A percentile compares a stretch with the other conserved stretches of the same genome.
These are phyloP conservation scores for Boulengeromyrus knoepffleri DNA, from an alignment of 2,113 vertebrate species.

Conservation along the genomic window DNA sequence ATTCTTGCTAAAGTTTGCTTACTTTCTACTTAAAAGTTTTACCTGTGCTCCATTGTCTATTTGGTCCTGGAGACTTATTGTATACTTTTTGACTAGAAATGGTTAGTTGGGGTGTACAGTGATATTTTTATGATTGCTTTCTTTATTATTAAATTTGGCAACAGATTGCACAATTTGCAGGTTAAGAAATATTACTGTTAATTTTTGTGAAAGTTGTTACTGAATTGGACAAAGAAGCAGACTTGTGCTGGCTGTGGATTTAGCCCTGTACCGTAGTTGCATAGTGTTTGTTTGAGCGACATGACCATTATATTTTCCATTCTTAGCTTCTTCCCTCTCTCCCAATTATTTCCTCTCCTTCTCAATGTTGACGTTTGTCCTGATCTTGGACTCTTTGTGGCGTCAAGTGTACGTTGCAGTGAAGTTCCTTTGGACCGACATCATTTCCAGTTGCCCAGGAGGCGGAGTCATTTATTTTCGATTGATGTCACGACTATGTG, in stretches of 20 bases:
- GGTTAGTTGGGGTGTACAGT: background rate
- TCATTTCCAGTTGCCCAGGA: background rate
- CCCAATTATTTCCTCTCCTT: slow-evolving; percentile 29
- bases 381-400: slow-evolving; percentile 34
- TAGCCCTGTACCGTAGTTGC: background rate
- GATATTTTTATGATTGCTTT: background rate
- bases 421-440: slow-evolving; percentile 28
- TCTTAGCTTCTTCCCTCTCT: background rate
- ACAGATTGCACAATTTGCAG: background rate
- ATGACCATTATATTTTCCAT: background rate
- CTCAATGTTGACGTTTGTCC: slow-evolving; percentile 30
- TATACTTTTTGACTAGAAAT: background rate
- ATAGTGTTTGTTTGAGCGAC: background rate
- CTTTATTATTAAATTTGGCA: background rate
- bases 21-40: background rate
- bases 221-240: background rate
- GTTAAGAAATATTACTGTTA: background rate
- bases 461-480: slow-evolving; percentile 7
- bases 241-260: background rate
- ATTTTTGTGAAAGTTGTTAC: background rate
- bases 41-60: background rate
- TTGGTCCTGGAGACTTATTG: background rate
- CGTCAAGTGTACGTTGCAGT: slow-evolving; percentile 37
- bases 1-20: background rate
- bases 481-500: slow-evolving; percentile 23